These are phyloP conservation scores for Apotomis capreana DNA, from an alignment of 2,888 invertebrate genomes.

Conservation along the genomic window DNA sequence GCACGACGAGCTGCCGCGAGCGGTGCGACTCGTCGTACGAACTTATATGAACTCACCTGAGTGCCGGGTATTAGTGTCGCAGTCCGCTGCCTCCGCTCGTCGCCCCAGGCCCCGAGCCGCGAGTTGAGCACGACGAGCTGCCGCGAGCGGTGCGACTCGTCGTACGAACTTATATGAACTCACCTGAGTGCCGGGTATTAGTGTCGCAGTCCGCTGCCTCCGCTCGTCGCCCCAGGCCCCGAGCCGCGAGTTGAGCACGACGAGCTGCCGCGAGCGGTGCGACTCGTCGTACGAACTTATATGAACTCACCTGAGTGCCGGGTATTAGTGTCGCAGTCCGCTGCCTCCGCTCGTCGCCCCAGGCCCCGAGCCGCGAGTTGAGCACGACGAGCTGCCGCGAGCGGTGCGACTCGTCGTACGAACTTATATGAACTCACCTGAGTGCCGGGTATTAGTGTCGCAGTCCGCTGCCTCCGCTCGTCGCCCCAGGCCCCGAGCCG, in stretches of 20 bases:
- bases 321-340: conserved; percentile 83
- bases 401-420: conserved; percentile 79
- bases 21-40: conserved; percentile 80
- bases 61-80: conserved; percentile 84
- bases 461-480: conserved; percentile 83
- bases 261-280: conserved; percentile 79
- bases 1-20: conserved; percentile 85
- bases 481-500: conserved; percentile 85
- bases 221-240: conserved; percentile 85
- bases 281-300: conserved; percentile 84
- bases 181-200: too few relatives aligned
- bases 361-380: conserved; percentile 86
- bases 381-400: conserved; percentile 86
- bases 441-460: conserved; percentile 83
- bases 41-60: too few relatives aligned
- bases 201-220: conserved; percentile 81
- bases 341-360: conserved; percentile 85
- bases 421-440: too few relatives aligned
- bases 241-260: conserved; percentile 88
- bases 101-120: conserved; percentile 85
- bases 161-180: too few relatives aligned
- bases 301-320: too few relatives aligned
- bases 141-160: conserved; percentile 71
- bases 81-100: conserved; percentile 82
- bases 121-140: conserved; percentile 89